phyloP scores from a whole-genome alignment of 2,797 vertebrate species.

The Hippocampus kuda region DNA sequence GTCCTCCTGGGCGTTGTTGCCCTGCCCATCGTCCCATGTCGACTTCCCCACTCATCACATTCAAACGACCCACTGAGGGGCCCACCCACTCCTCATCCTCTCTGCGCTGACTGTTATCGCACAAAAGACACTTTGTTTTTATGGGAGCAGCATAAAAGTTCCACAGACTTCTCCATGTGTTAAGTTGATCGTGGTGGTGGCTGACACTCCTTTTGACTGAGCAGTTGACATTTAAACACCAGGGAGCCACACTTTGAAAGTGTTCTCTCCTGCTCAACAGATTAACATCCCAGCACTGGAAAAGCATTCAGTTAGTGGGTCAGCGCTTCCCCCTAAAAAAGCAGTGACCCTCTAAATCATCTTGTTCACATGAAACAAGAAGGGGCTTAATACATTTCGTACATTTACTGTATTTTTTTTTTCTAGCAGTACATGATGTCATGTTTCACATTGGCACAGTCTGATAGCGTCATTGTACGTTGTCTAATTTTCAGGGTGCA shows the following conservation, averaged over 20 bases:
- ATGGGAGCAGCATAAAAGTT: conserved; percentile 32
- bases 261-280: conserved; percentile 2
- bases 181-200: conserved; percentile 14
- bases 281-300: background rate
- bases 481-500: background rate
- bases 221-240: conserved; percentile 14
- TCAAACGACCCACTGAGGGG: conserved; percentile 43
- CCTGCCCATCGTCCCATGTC: conserved; percentile 53
- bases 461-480: background rate
- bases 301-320: background rate
- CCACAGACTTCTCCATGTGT: conserved; percentile 42
- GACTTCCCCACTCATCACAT: conserved; percentile 67
- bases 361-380: background rate
- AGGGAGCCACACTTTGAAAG: conserved; percentile 16
- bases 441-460: background rate
- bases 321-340: background rate
- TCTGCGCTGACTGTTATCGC: conserved; percentile 44
- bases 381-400: background rate
- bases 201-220: conserved; percentile 22
- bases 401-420: background rate
- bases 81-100: conserved; percentile 41
- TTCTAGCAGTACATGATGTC: background rate
- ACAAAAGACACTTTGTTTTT: conserved; percentile 66
- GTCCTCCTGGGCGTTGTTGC: conserved; percentile 49
- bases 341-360: background rate